Evolutionary conservation across 2,113 vertebrate species (phyloP), one percentile per base, ranked within the genome.

Genomic region (Uropsilus gracilis): DNA sequence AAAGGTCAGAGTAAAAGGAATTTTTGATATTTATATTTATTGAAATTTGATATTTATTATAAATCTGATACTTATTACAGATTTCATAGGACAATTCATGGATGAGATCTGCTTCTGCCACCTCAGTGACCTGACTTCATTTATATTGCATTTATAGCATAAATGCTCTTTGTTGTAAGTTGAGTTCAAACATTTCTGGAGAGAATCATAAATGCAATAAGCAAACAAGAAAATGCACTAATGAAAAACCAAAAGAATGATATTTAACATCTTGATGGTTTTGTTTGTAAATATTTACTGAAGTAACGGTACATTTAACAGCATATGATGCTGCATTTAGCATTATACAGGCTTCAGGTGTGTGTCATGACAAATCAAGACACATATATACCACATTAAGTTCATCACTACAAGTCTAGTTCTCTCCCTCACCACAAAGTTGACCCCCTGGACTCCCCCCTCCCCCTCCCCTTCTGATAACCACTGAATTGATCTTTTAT

Each of bases 221-320:
- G 86, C 66, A 84, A 92, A 73, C 3, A 82, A 90, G 46, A 68
- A 39, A 82, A 87, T 20, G 37, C 93, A 42, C 26, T 13, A 91
- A 6, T 66, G 24, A 80, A 32, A 13, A n/a, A 26, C 68, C 28
- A 28, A 57, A 92, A 81, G 24, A 78, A 63, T 39, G 28, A 17
- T 66, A 84, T 68, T 2, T 3, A 63, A 48, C 46, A 55, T 6
- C 20, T 26, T 32, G 39, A 8, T 53, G 2, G 18, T 80, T 55
- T 22, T 44, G 39, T 66, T 66, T 34, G 28, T 6, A 66, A n/a
- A 66, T 10, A 14, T n/a, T 66, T 32, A 32, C 9, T 66, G n/a
- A 66, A 66, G 63, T 5, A 34, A 66, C 32, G 17, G 30, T 66
- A 16, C 63, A n/a, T 66, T 66, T n/a, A 64, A 14, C 32, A 64